Conservation (phyloP, 1,140 invertebrate species). For the Drosophila miranda region DNA sequence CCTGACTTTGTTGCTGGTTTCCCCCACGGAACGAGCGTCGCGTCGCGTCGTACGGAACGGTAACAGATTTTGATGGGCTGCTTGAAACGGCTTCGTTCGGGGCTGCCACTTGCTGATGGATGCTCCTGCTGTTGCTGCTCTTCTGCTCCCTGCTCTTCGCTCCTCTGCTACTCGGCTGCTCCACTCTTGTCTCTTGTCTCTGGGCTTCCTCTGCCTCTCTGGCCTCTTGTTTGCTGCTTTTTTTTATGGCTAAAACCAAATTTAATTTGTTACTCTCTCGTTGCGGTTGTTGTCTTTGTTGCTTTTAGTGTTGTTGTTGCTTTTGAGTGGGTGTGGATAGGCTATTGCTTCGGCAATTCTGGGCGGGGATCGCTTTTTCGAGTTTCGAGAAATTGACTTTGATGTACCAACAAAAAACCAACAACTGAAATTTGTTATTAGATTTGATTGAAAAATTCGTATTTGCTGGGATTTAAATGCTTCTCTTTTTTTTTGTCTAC, state of each 20-base stretch:
- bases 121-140: constrained; percentile 27
- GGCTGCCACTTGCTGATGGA: constrained; percentile 16
- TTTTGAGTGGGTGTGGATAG: constrained; percentile 3
- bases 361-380: neutral
- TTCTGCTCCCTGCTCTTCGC: neutral
- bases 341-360: constrained; percentile 16
- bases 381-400: constrained; percentile 40
- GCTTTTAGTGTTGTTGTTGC: constrained; percentile 25
- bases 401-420: constrained; percentile 56
- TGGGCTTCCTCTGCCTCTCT: constrained; percentile 19
- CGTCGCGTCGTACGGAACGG: constrained; percentile 3
- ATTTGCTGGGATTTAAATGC: constrained; percentile 33
- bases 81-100: constrained; percentile 29
- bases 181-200: constrained; percentile 20
- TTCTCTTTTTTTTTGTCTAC: neutral
- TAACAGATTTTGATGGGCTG: constrained; percentile 8
- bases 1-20: constrained; percentile 64
- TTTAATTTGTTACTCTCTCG: constrained; percentile 73
- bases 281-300: constrained; percentile 40
- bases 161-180: constrained; percentile 23
- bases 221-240: constrained; percentile 33
- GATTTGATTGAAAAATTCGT: constrained; percentile 60
- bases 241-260: constrained; percentile 76
- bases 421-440: constrained; percentile 46
- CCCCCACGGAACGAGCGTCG: constrained; percentile 15